Evolutionary conservation across 1,140 invertebrate species (phyloP).

Genomic region (Sarcophaga bullata): DNA sequence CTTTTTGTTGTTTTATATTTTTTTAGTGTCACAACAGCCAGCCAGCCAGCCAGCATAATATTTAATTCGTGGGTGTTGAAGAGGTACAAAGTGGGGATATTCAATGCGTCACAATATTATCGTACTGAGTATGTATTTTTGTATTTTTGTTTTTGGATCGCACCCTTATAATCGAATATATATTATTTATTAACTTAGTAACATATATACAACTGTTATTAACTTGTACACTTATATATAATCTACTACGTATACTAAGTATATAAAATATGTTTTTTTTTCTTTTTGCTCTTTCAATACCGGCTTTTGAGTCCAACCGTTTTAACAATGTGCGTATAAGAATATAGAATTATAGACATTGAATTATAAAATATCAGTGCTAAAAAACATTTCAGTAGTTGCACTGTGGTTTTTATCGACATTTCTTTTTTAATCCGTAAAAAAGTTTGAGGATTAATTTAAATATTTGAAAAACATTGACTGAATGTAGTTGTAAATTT

Average conservation of each 20-base stretch:
- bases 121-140: background rate
- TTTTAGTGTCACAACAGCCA: slow-evolving; percentile 59
- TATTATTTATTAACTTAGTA: background rate
- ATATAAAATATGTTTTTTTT: background rate
- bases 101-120: background rate
- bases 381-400: background rate
- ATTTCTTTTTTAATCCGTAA: too few species aligned
- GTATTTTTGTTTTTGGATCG: background rate
- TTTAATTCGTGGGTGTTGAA: too few species aligned
- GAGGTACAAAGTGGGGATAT: background rate
- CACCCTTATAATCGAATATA: slow-evolving; percentile 9
- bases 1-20: slow-evolving; percentile 42
- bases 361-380: too few species aligned
- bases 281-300: background rate
- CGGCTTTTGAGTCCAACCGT: slow-evolving; percentile 13
- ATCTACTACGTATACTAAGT: background rate
- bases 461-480: too few species aligned
- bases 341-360: background rate
- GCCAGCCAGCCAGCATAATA: background rate
- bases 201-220: background rate
- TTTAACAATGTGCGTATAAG: background rate
- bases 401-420: background rate
- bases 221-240: too few species aligned
- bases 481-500: too few species aligned
- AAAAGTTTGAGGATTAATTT: too few species aligned